Evolutionary conservation across 1,140 invertebrate genomes (phyloP).

Genomic region (Berghia stephanieae): DNA sequence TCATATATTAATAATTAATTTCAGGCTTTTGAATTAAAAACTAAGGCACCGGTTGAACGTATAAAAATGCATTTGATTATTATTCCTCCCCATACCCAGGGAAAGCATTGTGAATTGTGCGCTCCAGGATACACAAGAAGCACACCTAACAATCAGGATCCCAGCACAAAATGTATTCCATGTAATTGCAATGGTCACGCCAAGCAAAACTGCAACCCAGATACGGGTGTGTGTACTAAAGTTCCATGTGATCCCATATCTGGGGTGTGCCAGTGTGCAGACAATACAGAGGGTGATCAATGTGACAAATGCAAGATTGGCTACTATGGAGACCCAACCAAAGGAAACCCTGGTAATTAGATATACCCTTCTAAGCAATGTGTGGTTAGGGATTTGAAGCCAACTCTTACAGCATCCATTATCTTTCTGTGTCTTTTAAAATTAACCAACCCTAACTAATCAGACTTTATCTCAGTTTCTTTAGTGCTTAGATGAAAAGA

Average conservation of each 20-base stretch:
- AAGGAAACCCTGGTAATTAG: slow-evolving; percentile 78
- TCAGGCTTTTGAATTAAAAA: neutral
- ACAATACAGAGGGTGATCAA: slow-evolving; percentile 87
- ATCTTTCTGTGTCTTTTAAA: neutral
- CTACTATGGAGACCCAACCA: slow-evolving; percentile 91
- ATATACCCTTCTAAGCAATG: too few relatives aligned
- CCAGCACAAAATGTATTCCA: slow-evolving; percentile 73
- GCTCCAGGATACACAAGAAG: slow-evolving; percentile 88
- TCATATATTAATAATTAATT: neutral
- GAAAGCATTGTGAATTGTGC: slow-evolving; percentile 92
- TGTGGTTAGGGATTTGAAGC: too few relatives aligned
- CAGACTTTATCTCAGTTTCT: neutral
- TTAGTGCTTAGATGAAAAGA: neutral
- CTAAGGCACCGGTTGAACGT: too few relatives aligned
- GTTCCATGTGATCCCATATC: slow-evolving; percentile 90
- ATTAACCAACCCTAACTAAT: neutral
- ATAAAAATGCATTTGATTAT: too few relatives aligned
- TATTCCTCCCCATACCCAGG: slow-evolving; percentile 41
- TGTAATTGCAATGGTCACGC: slow-evolving; percentile 89
- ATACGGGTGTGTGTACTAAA: neutral
- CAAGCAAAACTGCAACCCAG: neutral
- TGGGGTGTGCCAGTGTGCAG: slow-evolving; percentile 84
- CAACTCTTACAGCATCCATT: neutral
- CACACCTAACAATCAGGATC: slow-evolving; percentile 74
- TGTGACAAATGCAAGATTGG: slow-evolving; percentile 90